Percentiles rank a stretch among this genome's conserved stretches.
phyloP scores from a whole-genome alignment of 2,888 invertebrate species.

The Acrobasis repandana region DNA sequence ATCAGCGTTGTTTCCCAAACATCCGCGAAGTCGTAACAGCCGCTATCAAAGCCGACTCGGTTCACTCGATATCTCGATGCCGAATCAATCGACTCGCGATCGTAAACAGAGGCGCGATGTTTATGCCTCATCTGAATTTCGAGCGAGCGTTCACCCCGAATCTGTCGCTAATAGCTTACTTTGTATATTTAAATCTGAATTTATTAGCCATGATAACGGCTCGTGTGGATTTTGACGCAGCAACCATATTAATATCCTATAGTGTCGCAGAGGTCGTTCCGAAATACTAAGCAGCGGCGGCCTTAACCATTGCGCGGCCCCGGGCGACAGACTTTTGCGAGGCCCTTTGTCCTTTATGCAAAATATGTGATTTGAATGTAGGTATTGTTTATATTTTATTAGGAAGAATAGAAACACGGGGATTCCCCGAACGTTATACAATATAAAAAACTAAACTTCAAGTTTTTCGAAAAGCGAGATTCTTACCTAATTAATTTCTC shows the following conservation, averaged over 20 bases:
- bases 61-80: slow-evolving; percentile 9
- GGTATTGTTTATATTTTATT: no score
- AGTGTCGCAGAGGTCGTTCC: neutral
- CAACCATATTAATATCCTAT: neutral
- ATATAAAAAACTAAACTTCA: no score
- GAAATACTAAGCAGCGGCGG: no score
- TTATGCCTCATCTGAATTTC: slow-evolving; percentile 11
- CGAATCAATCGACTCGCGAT: slow-evolving; percentile 6
- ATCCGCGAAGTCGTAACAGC: neutral
- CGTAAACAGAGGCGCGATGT: slow-evolving; percentile 10
- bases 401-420: no score
- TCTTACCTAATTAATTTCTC: no score
- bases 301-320: no score
- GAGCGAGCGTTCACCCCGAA: neutral
- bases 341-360: no score
- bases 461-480: no score
- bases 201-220: slow-evolving; percentile 4
- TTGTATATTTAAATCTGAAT: neutral
- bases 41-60: neutral
- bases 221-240: neutral
- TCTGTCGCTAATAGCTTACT: neutral
- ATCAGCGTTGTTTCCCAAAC: neutral
- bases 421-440: no score
- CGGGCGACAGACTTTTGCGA: no score
- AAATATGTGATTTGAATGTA: no score